Percentiles rank a stretch among this genome's conserved stretches.
Conservation (phyloP, 2,113 vertebrate species). For the Colinus virginianus region DNA sequence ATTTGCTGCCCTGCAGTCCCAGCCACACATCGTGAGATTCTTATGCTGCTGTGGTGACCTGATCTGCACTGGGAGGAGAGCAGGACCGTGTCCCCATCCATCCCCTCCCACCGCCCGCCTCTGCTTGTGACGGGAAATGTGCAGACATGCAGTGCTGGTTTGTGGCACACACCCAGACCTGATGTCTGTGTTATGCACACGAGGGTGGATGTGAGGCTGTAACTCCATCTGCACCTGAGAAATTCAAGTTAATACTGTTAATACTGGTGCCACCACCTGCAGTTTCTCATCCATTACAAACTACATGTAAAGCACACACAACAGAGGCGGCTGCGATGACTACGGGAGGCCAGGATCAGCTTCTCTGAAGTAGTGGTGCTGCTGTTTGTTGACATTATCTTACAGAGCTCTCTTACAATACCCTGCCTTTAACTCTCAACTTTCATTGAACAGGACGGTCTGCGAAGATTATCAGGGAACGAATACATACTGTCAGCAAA, state of each 20-base stretch:
- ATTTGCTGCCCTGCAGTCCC: neutral
- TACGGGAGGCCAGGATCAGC: neutral
- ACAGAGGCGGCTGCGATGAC: neutral
- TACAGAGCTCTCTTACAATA: neutral
- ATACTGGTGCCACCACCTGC: neutral
- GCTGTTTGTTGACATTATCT: neutral
- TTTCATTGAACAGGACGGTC: constrained; percentile 86
- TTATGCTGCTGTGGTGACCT: neutral
- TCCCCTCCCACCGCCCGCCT: neutral
- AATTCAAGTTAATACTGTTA: neutral
- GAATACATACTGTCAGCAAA: constrained; percentile 92
- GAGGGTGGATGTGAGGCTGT: neutral
- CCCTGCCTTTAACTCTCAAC: constrained; percentile 25
- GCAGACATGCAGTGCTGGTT: neutral
- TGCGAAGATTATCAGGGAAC: constrained; percentile 93
- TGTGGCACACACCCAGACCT: neutral
- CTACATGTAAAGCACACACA: neutral
- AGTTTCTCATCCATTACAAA: neutral
- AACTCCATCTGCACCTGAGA: neutral
- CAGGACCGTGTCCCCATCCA: neutral
- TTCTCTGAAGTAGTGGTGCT: neutral
- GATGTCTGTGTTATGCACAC: neutral
- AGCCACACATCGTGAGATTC: neutral
- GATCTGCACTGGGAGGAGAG: neutral
- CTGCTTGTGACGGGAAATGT: neutral